Percentiles rank a stretch among this genome's conserved stretches.
These are phyloP conservation scores for Caprella mutica DNA, from an alignment of 2,888 invertebrate species.

Conservation along the genomic window DNA sequence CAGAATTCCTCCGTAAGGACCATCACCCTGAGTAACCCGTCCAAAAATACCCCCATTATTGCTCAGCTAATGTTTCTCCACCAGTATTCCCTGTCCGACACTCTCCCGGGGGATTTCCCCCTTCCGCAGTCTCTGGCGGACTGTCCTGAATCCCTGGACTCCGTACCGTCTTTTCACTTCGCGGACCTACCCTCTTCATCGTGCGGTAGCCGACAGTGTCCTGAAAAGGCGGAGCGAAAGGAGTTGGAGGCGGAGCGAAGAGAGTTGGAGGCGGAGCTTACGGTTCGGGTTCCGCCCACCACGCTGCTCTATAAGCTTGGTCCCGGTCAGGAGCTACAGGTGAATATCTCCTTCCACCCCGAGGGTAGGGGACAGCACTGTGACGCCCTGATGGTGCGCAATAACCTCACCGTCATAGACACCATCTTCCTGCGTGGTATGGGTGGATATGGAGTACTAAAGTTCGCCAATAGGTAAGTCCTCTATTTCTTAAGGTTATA, in stretches of 20 bases:
- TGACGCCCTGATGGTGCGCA: constrained; percentile 47
- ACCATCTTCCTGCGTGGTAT: constrained; percentile 67
- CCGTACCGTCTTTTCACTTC: too few species aligned
- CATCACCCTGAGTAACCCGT: constrained; percentile 62
- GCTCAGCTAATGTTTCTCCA: constrained; percentile 62
- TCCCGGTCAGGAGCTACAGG: too few species aligned
- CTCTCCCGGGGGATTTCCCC: constrained; percentile 38
- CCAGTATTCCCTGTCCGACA: constrained; percentile 54
- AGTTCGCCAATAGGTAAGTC: constrained; percentile 73
- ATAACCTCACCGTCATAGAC: constrained; percentile 87
- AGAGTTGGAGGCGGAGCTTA: constrained; percentile 25
- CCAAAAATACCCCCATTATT: constrained; percentile 53
- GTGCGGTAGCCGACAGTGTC: too few species aligned
- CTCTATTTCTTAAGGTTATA: too few species aligned
- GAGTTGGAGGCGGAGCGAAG: constrained; percentile 22
- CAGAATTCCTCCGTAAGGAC: constrained; percentile 55
- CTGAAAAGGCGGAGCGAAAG: background rate
- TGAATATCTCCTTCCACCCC: too few species aligned
- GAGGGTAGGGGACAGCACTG: constrained; percentile 20
- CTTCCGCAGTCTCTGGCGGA: background rate
- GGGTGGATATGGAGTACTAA: constrained; percentile 75
- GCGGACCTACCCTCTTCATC: background rate
- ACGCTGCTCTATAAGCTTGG: constrained; percentile 21
- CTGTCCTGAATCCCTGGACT: background rate
- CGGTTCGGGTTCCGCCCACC: constrained; percentile 28